Evolutionary conservation across 1,140 invertebrate species (phyloP), one percentile per base, ranked within the genome.

Genomic region (Apolygus lucorum): DNA sequence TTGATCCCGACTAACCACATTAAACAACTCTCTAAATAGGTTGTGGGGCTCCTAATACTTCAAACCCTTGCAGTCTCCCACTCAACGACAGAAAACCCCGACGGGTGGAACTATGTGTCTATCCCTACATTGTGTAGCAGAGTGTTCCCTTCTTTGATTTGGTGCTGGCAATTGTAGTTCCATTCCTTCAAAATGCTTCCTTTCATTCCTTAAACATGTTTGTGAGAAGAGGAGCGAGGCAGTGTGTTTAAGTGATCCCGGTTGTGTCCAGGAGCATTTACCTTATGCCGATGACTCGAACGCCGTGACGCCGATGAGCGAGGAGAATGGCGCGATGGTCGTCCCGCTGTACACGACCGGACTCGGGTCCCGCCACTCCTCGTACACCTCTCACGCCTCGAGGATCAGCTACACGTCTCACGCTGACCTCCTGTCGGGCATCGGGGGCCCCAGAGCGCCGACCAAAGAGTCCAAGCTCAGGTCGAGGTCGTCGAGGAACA

Each of bases 271-370:
- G 79, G 93, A 96, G 82, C 93, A 97, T 80, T 85, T 98, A 75
- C 96, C 96, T 17, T 98, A 95, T 79, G 95, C 95, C 27, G 96
- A 98, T 79, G 95, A 98, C 79, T 97, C 94, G 62, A 95, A 95
- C 77, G 96, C 95, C 64, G 95, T 97, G 1, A 98, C 95, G 59
- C 96, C 96, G 14, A 96, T 96, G 91, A 96, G 93, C 66, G 96
- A 98, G 82, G 95, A 98, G 79, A 96, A 95, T 79, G 93, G 93
- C 74, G 92, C 92, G 73, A 95, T 95, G 79, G 90, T 95, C 74
- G 90, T 96, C 72, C 91, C 93, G 4, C 87, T 92, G 74, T 93
- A 93, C 79, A 76, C 76, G 63, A 84, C 89, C 71, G 91, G 87
- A 80, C 83, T 91, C 79, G 89, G 87, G 84, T 72, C 75, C 25